Percentiles rank a stretch among this genome's conserved stretches.
These are phyloP conservation scores for Arctocebus calabarensis DNA, from an alignment of 2,797 vertebrate genomes.

Conservation along the genomic window DNA sequence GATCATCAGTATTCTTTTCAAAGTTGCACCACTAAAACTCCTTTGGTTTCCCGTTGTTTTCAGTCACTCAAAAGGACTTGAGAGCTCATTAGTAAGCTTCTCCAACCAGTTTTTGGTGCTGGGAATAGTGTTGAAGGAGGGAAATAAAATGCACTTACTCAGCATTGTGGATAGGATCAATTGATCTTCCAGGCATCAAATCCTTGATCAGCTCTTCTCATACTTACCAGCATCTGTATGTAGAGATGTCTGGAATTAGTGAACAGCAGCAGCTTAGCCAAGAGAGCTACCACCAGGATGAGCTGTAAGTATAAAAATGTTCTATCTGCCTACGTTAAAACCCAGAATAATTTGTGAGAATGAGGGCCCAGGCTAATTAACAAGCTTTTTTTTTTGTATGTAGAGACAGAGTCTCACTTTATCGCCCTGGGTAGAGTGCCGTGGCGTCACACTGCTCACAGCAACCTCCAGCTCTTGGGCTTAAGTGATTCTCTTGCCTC, in stretches of 20 bases:
- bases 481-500: too few species aligned
- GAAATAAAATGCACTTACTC: slow-evolving; percentile 28
- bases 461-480: too few species aligned
- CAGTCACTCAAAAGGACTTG: neutral
- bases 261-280: neutral
- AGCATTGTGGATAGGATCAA: slow-evolving; percentile 24
- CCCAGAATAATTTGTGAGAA: neutral
- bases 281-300: neutral
- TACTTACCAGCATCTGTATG: neutral
- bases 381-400: neutral
- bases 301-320: neutral
- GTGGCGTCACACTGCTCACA: too few species aligned
- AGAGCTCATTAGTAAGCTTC: slow-evolving; percentile 61
- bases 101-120: neutral
- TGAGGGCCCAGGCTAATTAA: neutral
- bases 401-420: too few species aligned
- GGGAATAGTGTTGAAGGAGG: neutral
- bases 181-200: slow-evolving; percentile 50
- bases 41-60: slow-evolving; percentile 6
- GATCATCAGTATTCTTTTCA: slow-evolving; percentile 45
- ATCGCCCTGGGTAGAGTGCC: too few species aligned
- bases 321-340: neutral
- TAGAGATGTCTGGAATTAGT: neutral
- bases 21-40: slow-evolving; percentile 17
- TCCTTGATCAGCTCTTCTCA: slow-evolving; percentile 38